Evolutionary conservation across 92 coral and sea anemone genomes (phyloP), one percentile per base, ranked within the genome.

Genomic region (Chrysogorgia sp.): DNA sequence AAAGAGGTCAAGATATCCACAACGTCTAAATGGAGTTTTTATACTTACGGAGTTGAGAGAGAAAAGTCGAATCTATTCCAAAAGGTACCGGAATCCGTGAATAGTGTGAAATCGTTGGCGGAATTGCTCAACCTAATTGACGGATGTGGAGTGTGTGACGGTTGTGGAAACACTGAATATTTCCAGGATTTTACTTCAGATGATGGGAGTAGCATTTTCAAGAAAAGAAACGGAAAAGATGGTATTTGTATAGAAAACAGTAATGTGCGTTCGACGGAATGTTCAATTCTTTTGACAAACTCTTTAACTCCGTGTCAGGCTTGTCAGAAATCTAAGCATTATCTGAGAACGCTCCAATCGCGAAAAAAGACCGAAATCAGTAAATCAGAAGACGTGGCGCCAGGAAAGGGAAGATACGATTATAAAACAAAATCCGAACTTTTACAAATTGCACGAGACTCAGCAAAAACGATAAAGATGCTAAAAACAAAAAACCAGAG

Each of bases 331-430:
- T 70, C 75, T 13, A 49, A 76, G 21, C 66, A 83, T 50, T 76
- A 76, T 28, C 79, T 76, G 1, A 58, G 82, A 55, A 57, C 87
- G 34, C 58, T 76, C 33, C 45, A 40, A 60, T 76, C 72, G 19
- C 60, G 81, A 28, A 72, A 74, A 64, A 41, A 43, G 17, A 24
- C 4, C 22, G 57, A 41, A 20, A 33, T 2, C 12, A 37, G 49
- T 10, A 21, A 67, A 52, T 6, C 20, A 23, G 59, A 52, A 17
- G 20, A 17, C 15, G 34, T 13, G 8, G 20, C 40, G 30, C 24
- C 34, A 14, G 24, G 24, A 35, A 67, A 3, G 22, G 34, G 53
- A n/a, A 40, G 74, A 43, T 67, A 40, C 24, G 74, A 67, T 31
- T 67, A 67, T 24, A 67, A 59, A 33, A 41, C 69, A 1, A 76